These are phyloP conservation scores for Creontiades dilutus DNA, from an alignment of 2,888 invertebrate genomes.

Conservation along the genomic window DNA sequence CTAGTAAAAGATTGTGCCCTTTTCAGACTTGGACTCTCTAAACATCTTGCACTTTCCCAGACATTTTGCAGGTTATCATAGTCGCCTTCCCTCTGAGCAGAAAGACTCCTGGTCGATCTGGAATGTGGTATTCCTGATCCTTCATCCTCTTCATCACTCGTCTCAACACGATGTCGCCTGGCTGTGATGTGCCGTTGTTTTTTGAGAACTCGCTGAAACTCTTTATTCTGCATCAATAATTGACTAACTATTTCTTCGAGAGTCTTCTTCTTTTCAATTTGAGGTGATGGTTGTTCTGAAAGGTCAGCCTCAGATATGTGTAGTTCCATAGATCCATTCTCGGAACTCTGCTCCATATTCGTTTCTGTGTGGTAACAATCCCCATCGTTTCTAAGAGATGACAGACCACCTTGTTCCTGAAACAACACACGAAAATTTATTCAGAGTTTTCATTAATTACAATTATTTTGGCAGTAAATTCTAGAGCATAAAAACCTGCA, in stretches of 20 bases:
- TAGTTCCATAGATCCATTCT: constrained; percentile 78
- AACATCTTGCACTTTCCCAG: constrained; percentile 74
- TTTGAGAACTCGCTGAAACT: constrained; percentile 88
- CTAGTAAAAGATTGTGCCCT: constrained; percentile 77
- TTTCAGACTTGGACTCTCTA: constrained; percentile 76
- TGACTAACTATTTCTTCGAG: constrained; percentile 90
- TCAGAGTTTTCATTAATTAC: no score
- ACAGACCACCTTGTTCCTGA: constrained; percentile 65
- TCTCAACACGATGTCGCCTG: constrained; percentile 78
- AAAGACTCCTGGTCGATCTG: constrained; percentile 74
- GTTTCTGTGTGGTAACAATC: constrained; percentile 42
- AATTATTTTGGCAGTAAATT: no score
- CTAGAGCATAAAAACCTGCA: no score
- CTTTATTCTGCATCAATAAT: constrained; percentile 89
- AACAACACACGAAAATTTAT: not conserved
- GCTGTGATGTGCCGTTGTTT: constrained; percentile 84
- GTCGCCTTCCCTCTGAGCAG: constrained; percentile 74
- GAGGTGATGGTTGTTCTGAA: constrained; percentile 72
- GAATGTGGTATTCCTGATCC: constrained; percentile 69
- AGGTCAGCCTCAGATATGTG: constrained; percentile 76
- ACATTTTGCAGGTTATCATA: constrained; percentile 75
- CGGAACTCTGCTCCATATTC: constrained; percentile 69
- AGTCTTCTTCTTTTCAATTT: constrained; percentile 80
- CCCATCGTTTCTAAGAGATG: constrained; percentile 52
- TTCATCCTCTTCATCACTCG: constrained; percentile 76